A percentile compares a stretch with the other conserved stretches of the same genome.
These are phyloP conservation scores for Neotoma lepida DNA, from an alignment of 2,113 vertebrate species.

Conservation along the genomic window DNA sequence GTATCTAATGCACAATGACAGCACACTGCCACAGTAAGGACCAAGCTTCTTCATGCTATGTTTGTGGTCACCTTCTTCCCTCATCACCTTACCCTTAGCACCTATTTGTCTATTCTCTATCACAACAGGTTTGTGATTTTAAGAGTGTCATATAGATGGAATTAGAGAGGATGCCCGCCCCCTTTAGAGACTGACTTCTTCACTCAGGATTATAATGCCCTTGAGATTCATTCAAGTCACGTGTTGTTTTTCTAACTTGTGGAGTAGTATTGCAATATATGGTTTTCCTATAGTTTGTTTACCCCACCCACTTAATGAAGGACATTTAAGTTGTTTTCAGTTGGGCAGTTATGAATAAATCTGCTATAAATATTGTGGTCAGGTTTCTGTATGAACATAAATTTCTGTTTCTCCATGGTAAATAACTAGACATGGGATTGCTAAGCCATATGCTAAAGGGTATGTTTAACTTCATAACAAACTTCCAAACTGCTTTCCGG, in stretches of 20 bases:
- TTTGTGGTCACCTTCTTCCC: neutral
- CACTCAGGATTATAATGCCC: neutral
- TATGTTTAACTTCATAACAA: neutral
- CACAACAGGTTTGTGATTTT: neutral
- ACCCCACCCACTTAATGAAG: neutral
- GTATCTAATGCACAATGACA: neutral
- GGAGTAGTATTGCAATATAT: neutral
- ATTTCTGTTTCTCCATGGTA: conserved; percentile 36
- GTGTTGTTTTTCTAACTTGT: neutral
- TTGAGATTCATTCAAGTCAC: neutral
- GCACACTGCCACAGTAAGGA: neutral
- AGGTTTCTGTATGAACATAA: neutral
- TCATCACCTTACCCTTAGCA: neutral
- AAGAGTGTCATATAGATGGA: neutral
- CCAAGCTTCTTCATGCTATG: neutral
- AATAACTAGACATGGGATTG: neutral
- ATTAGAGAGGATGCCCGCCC: neutral
- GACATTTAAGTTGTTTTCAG: conserved; percentile 1
- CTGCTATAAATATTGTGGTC: neutral
- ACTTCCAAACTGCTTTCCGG: neutral
- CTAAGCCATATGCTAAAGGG: neutral
- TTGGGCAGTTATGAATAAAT: neutral
- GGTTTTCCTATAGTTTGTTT: neutral
- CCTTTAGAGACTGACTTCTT: neutral
- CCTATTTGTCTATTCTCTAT: neutral